A percentile compares a stretch with the other conserved stretches of the same genome.
These are phyloP conservation scores for Drosophila subobscura DNA, from an alignment of 1,140 invertebrate genomes.

Conservation along the genomic window DNA sequence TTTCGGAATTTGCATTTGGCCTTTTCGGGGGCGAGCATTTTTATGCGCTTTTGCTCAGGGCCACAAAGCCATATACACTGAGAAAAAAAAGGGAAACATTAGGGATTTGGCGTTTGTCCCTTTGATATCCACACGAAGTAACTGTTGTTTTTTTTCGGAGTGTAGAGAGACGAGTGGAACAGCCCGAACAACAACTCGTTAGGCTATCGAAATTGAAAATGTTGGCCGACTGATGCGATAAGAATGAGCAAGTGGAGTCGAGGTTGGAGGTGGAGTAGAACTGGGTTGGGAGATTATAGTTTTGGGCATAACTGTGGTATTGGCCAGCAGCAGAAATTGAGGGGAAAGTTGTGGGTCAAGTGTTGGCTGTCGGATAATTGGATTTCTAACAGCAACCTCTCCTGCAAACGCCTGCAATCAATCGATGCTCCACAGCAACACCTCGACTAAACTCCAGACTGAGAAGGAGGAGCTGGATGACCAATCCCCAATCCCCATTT, in stretches of 20 bases:
- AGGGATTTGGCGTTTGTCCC: too few species aligned
- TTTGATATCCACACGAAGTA: too few species aligned
- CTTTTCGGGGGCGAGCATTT: conserved; percentile 63
- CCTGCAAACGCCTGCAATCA: neutral
- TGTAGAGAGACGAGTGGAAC: conserved; percentile 1
- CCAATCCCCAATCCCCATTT: too few species aligned
- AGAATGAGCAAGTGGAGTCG: conserved; percentile 46
- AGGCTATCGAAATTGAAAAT: conserved; percentile 77
- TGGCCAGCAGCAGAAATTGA: neutral
- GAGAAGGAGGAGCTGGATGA: too few species aligned
- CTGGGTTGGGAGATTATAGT: neutral
- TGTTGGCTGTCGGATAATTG: conserved; percentile 44
- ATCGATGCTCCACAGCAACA: too few species aligned
- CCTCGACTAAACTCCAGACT: too few species aligned
- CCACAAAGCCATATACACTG: conserved; percentile 14
- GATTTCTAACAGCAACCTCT: conserved; percentile 22
- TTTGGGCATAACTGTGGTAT: conserved; percentile 36
- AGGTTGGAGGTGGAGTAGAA: neutral
- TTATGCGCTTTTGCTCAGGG: conserved; percentile 52
- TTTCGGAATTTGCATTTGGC: conserved; percentile 69
- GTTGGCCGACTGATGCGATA: conserved; percentile 64
- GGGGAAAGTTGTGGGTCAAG: conserved; percentile 44
- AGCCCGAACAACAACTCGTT: conserved; percentile 56
- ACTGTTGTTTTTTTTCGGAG: too few species aligned
- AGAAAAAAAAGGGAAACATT: too few species aligned